phyloP scores from a whole-genome alignment of 2,888 invertebrate genomes.

The Catocala nupta region DNA sequence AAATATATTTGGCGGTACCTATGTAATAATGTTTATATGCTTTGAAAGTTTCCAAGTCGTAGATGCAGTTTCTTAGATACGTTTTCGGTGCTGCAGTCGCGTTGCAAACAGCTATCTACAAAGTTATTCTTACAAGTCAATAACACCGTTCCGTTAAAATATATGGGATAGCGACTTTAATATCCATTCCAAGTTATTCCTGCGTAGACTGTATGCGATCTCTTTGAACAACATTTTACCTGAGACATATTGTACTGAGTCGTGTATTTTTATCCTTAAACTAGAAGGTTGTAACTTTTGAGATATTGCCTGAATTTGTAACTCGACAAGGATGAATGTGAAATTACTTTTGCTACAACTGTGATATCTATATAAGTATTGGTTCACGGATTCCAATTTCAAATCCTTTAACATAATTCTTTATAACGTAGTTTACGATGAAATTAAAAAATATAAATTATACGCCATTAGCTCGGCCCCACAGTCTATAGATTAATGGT shows the following conservation, averaged over 20 bases:
- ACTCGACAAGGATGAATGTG: constrained; percentile 26
- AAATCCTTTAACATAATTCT: constrained; percentile 1
- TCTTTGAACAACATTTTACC: constrained; percentile 49
- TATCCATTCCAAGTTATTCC: constrained; percentile 52
- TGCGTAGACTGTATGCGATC: constrained; percentile 36
- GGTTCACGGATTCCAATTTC: constrained; percentile 7
- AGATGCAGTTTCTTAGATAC: constrained; percentile 54
- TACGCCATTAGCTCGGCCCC: no score
- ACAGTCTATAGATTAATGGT: no score
- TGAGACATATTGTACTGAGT: constrained; percentile 42
- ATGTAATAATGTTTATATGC: constrained; percentile 54
- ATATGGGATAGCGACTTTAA: constrained; percentile 53
- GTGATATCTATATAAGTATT: constrained; percentile 11
- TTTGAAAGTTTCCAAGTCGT: constrained; percentile 54
- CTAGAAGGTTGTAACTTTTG: constrained; percentile 16
- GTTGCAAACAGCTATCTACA: constrained; percentile 67
- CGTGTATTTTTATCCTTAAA: constrained; percentile 28
- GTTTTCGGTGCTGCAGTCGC: constrained; percentile 56
- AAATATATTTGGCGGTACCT: constrained; percentile 41
- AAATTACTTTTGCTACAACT: constrained; percentile 13
- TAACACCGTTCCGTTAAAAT: constrained; percentile 77
- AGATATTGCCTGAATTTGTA: constrained; percentile 12
- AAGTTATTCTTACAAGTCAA: constrained; percentile 79
- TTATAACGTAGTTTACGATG: background rate
- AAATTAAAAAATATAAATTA: no score